Evolutionary conservation across 2,797 vertebrate genomes (phyloP), one percentile per base, ranked within the genome.

Genomic region (Podarcis lilfordi): DNA sequence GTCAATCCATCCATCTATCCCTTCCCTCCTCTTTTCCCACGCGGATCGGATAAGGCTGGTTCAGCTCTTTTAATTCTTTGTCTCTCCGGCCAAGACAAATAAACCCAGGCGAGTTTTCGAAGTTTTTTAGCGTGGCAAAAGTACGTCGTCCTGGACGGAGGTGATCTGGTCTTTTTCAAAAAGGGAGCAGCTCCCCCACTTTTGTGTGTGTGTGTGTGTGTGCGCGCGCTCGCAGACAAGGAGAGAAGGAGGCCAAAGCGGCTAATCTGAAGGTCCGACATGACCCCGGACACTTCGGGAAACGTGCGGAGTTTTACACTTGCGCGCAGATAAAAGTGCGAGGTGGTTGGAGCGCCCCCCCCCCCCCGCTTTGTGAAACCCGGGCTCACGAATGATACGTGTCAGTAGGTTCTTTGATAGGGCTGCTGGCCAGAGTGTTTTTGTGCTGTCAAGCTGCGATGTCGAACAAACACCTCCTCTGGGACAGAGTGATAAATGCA

Each of bases 381-480:
- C 93, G 91, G 93, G 95, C 96, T 3, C 96, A 96, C 97, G 96
- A 96, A 96, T 95, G 97, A 92, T 95, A 95, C 91, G 93, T 96
- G 96, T 96, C 98, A 98, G 97, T 97, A 95, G 97, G 93, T 96
- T 97, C 92, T 97, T 97, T 96, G 95, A 95, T 96, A 94, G 96
- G 96, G 95, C 95, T 96, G 94, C 95, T 92, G 94, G 95, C 95
- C 95, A 80, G 95, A 92, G 89, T 92, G 96, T 98, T 97, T 97
- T 94, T 94, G 91, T 94, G 96, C 97, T 97, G 98, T 98, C 98
- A 98, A 96, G 97, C 95, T 96, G 94, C 95, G 96, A 96, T 97
- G 98, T 98, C 97, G 98, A 98, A 97, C 98, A 98, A 98, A 98
- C 98, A 97, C 97, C 96, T 98, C 97, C 97, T 98, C 97, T 97